phyloP scores from a whole-genome alignment of 1,140 invertebrate genomes.

The Scaptomyza graminum region DNA sequence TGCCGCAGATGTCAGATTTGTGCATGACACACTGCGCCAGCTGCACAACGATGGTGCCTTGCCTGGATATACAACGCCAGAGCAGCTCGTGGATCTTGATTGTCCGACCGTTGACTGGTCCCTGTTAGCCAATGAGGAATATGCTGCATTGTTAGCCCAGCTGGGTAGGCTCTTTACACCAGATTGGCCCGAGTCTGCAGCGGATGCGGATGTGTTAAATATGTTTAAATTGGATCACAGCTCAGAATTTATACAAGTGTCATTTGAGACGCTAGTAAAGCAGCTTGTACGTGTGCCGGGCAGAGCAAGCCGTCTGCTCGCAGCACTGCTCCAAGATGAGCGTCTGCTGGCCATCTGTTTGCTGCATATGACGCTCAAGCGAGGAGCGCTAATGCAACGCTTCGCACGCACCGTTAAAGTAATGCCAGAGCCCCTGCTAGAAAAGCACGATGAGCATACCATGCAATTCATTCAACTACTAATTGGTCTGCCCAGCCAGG shows the following conservation, averaged over 20 bases:
- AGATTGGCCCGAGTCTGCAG: constrained; percentile 84
- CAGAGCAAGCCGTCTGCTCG: constrained; percentile 29
- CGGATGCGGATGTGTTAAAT: constrained; percentile 61
- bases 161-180: constrained; percentile 84
- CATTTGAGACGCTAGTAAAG: constrained; percentile 55
- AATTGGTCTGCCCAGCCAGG: constrained; percentile 87
- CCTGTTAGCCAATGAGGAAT: constrained; percentile 81
- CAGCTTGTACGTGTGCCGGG: constrained; percentile 39
- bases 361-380: constrained; percentile 58
- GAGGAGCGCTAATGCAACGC: constrained; percentile 47
- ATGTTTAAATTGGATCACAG: constrained; percentile 72
- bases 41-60: constrained; percentile 67
- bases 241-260: constrained; percentile 49
- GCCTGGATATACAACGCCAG: constrained; percentile 87
- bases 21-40: constrained; percentile 40
- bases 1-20: constrained; percentile 40
- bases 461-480: constrained; percentile 86
- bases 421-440: constrained; percentile 55
- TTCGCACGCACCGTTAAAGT: constrained; percentile 54
- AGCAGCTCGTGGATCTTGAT: constrained; percentile 86
- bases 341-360: constrained; percentile 53
- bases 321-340: constrained; percentile 57
- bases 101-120: constrained; percentile 65
- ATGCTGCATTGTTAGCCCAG: constrained; percentile 84
- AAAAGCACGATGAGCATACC: constrained; percentile 55